Evolutionary conservation across 23 tunicate species (phyloP).

Genomic region (Clavelina lepadiformis): DNA sequence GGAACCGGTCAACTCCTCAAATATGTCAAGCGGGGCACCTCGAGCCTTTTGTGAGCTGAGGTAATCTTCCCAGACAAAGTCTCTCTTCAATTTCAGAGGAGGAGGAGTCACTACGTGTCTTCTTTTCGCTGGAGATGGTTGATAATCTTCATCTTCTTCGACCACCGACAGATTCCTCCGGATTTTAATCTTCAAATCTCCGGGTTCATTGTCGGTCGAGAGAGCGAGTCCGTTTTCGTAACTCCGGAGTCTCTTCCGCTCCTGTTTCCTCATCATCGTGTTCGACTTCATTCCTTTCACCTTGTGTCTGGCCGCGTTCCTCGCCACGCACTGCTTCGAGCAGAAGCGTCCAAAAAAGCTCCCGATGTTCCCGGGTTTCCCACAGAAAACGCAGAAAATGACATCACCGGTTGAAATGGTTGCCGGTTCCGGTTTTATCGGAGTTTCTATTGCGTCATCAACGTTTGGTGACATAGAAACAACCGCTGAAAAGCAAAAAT

Average conservation of each 20-base stretch:
- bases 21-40: constrained; percentile 30
- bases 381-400: no score
- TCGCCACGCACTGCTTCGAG: constrained; percentile 25
- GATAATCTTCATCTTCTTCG: constrained; percentile 4
- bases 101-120: not conserved
- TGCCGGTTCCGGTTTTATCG: no score
- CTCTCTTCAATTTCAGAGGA: not conserved
- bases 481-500: no score
- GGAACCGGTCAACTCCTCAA: constrained; percentile 7
- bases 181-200: not conserved
- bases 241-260: not conserved
- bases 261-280: not conserved
- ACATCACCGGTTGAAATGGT: no score
- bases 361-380: no score
- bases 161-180: not conserved
- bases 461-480: no score
- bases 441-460: no score
- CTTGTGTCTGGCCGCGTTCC: constrained; percentile 13
- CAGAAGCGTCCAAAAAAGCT: constrained; percentile 27
- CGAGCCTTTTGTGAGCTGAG: constrained; percentile 12
- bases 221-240: not conserved
- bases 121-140: not conserved
- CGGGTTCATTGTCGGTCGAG: not conserved
- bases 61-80: constrained; percentile 51
- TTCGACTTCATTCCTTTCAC: not conserved